phyloP scores from a whole-genome alignment of 2,888 invertebrate species.

The Chaetogeoica ovagalla region DNA sequence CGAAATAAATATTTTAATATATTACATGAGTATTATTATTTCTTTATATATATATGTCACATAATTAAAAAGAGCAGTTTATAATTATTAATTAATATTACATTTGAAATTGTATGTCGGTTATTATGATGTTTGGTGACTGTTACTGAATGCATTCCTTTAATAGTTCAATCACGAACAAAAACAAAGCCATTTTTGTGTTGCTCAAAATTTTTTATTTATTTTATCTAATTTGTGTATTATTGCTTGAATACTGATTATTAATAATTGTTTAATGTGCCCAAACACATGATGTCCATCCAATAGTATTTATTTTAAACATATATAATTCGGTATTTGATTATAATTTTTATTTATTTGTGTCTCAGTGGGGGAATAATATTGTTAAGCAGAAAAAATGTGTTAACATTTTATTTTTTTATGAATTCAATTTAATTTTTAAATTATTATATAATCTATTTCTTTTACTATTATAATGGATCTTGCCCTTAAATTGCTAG shows the following conservation, averaged over 20 bases:
- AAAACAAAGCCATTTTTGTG: slow-evolving; percentile 11
- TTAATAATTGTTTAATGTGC: slow-evolving; percentile 8
- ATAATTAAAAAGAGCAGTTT: background rate
- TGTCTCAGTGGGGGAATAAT: slow-evolving; percentile 14
- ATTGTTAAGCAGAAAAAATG: slow-evolving; percentile 21
- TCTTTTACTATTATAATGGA: slow-evolving; percentile 16
- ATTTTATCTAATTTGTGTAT: slow-evolving; percentile 19
- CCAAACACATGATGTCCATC: slow-evolving; percentile 37
- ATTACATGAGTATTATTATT: slow-evolving; percentile 20
- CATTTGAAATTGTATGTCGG: background rate
- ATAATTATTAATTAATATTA: background rate
- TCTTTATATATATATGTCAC: background rate
- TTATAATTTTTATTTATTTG: slow-evolving; percentile 36
- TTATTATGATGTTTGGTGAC: background rate
- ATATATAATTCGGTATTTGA: background rate
- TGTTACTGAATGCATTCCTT: slow-evolving; percentile 26
- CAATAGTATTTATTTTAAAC: slow-evolving; percentile 28
- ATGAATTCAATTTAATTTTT: slow-evolving; percentile 10
- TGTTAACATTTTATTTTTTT: slow-evolving; percentile 44
- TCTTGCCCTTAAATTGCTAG: slow-evolving; percentile 36
- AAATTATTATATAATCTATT: background rate
- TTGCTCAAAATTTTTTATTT: slow-evolving; percentile 43
- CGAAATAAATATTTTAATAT: background rate
- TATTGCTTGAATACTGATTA: slow-evolving; percentile 10
- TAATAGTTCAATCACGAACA: slow-evolving; percentile 17